A percentile compares a stretch with the other conserved stretches of the same genome.
These are phyloP conservation scores for Aphidius gifuensis DNA, from an alignment of 1,140 invertebrate species.

Conservation along the genomic window DNA sequence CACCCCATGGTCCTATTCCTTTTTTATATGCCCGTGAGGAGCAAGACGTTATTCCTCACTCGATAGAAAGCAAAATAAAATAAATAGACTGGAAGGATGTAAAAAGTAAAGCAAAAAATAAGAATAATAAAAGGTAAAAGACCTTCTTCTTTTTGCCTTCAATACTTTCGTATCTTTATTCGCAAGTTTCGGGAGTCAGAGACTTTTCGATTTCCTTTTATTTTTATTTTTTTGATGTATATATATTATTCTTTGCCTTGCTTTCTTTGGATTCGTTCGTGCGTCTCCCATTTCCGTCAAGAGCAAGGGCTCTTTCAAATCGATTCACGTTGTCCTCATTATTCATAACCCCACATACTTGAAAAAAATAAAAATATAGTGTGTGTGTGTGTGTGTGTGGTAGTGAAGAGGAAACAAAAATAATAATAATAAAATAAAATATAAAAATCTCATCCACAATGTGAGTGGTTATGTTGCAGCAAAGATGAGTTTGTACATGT, in stretches of 20 bases:
- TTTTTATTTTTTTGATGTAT: too few relatives aligned
- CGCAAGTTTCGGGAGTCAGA: constrained; percentile 1
- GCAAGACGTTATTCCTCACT: constrained; percentile 7
- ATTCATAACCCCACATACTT: constrained; percentile 6
- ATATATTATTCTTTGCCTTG: too few relatives aligned
- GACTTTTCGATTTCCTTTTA: constrained; percentile 13
- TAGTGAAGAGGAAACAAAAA: too few relatives aligned
- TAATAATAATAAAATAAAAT: too few relatives aligned
- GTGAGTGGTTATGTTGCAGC: too few relatives aligned
- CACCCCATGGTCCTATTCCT: too few relatives aligned
- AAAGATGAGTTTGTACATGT: too few relatives aligned
- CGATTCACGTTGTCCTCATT: constrained; percentile 14
- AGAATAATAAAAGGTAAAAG: background rate
- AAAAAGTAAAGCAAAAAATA: constrained; percentile 2
- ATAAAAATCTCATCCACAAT: too few relatives aligned
- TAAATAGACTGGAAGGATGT: background rate
- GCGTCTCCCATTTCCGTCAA: constrained; percentile 8
- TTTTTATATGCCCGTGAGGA: background rate
- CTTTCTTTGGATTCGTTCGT: background rate
- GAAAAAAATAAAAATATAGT: too few relatives aligned
- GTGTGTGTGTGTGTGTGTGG: too few relatives aligned
- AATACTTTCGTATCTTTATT: too few relatives aligned
- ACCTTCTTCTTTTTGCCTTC: too few relatives aligned
- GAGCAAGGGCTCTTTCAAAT: background rate
- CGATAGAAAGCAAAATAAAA: background rate